Evolutionary conservation across 2,113 vertebrate species (phyloP), one percentile per base, ranked within the genome.

Genomic region (Anser brachyrhynchus): DNA sequence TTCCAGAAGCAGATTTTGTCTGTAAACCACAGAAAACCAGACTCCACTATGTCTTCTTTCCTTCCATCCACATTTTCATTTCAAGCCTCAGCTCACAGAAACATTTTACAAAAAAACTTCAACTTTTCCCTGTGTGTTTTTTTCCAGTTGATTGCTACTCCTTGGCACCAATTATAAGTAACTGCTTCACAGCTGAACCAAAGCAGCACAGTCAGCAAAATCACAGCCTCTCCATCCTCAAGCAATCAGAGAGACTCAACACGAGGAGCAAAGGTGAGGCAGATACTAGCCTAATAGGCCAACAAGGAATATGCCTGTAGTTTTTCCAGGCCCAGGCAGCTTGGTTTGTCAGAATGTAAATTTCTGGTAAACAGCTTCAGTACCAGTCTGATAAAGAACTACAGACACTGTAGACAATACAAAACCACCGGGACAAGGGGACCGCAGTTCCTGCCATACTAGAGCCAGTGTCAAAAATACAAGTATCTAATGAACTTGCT

Each of bases 81-180:
- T 96, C 78, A 95, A 91, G 58, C 61, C 83, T 74, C 90, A 74
- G 11, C 80, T 97, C 93, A 92, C 41, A 90, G 54, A 95, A 93
- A 67, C 29, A 67, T 84, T 97, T 93, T 59, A 59, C 43, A 75
- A 35, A 41, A 49, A 23, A 84, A 71, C 71, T 76, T 26, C 52
- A 69, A 33, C 28, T 57, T 77, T 92, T 92, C 73, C 54, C 43
- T 37, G 16, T 23, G 39, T 9, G 70, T 87, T 96, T 95, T 81
- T 70, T 61, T 86, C 65, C 73, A 90, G 70, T 87, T 94, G 89
- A 83, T 95, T 94, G 91, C 86, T 89, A 49, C 91, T 82, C 29
- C 72, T 93, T 93, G 87, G 92, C 73, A 95, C 93, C 91, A 97
- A 87, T 96, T 96, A 93, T 17, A 96, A 93, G 72, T 75, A 92